Conservation (phyloP, 1,140 invertebrate species). For the Philaenus spumarius region DNA sequence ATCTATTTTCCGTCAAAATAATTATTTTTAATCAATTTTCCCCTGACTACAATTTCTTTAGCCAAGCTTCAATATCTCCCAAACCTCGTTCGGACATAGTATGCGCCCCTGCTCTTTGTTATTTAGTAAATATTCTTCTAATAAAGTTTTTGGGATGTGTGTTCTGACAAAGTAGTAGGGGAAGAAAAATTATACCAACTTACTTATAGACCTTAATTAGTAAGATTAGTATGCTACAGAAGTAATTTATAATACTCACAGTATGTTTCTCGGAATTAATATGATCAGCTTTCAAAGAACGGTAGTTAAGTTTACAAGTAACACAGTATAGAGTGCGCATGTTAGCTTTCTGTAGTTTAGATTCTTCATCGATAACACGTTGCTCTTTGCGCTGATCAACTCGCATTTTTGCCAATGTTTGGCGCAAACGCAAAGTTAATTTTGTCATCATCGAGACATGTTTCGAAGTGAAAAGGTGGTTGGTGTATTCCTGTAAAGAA, state of each 20-base stretch:
- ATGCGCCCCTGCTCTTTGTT: too few species aligned
- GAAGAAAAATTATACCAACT: too few species aligned
- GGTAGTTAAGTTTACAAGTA: constrained; percentile 72
- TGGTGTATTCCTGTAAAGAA: constrained; percentile 51
- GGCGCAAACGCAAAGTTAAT: constrained; percentile 60
- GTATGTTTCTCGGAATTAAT: constrained; percentile 62
- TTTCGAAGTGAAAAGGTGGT: constrained; percentile 58
- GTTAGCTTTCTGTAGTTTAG: constrained; percentile 53
- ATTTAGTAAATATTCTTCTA: too few species aligned
- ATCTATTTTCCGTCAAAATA: too few species aligned
- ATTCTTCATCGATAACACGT: constrained; percentile 59
- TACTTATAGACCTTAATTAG: too few species aligned
- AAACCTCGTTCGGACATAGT: too few species aligned
- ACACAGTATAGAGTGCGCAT: constrained; percentile 61
- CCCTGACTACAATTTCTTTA: too few species aligned
- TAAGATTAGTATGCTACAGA: not conserved
- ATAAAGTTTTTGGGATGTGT: too few species aligned
- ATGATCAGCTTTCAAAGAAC: constrained; percentile 64
- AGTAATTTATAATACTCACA: constrained; percentile 19
- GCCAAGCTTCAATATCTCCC: too few species aligned
- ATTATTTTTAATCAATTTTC: too few species aligned
- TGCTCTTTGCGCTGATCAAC: constrained; percentile 64
- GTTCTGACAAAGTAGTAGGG: too few species aligned
- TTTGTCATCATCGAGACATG: constrained; percentile 63
- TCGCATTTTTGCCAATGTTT: constrained; percentile 62